These are phyloP conservation scores for Macrosoma leucophasiata DNA, from an alignment of 2,888 invertebrate species.

Conservation along the genomic window DNA sequence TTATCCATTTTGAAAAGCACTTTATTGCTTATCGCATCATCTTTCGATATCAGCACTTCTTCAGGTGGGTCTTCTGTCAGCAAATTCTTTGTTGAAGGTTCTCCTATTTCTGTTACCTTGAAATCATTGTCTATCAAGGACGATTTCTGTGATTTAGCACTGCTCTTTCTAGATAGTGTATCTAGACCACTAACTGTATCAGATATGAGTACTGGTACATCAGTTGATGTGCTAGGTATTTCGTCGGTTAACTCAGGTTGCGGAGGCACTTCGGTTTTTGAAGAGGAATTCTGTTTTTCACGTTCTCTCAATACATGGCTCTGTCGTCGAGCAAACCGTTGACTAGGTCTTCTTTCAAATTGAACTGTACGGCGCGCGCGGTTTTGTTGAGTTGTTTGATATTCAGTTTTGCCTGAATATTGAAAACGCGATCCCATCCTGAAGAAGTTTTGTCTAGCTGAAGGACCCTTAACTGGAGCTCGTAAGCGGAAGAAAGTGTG, in stretches of 20 bases:
- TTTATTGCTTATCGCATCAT: slow-evolving; percentile 67
- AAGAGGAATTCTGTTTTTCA: slow-evolving; percentile 74
- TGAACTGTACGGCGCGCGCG: slow-evolving; percentile 94
- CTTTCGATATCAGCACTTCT: slow-evolving; percentile 59
- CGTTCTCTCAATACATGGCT: slow-evolving; percentile 90
- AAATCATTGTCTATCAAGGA: slow-evolving; percentile 51
- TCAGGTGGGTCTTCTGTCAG: slow-evolving; percentile 55
- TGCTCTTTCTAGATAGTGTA: slow-evolving; percentile 69
- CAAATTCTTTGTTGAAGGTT: slow-evolving; percentile 55
- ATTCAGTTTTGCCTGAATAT: slow-evolving; percentile 96
- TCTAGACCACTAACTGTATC: slow-evolving; percentile 42
- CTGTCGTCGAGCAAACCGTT: slow-evolving; percentile 94
- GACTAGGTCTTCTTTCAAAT: slow-evolving; percentile 97
- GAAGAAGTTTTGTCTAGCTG: slow-evolving; percentile 96
- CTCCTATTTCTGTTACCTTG: slow-evolving; percentile 44
- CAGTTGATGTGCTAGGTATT: slow-evolving; percentile 48
- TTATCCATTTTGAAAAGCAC: slow-evolving; percentile 64
- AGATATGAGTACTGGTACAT: slow-evolving; percentile 33
- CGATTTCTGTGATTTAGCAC: slow-evolving; percentile 75
- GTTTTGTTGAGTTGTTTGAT: slow-evolving; percentile 95
- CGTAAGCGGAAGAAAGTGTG: slow-evolving; percentile 98
- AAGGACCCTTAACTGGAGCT: slow-evolving; percentile 91
- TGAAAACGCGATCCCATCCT: slow-evolving; percentile 98
- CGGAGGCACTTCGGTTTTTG: slow-evolving; percentile 44
- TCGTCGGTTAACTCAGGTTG: slow-evolving; percentile 44